Conservation (phyloP, 1,140 invertebrate species). For the Plectrocnemia conspersa region DNA sequence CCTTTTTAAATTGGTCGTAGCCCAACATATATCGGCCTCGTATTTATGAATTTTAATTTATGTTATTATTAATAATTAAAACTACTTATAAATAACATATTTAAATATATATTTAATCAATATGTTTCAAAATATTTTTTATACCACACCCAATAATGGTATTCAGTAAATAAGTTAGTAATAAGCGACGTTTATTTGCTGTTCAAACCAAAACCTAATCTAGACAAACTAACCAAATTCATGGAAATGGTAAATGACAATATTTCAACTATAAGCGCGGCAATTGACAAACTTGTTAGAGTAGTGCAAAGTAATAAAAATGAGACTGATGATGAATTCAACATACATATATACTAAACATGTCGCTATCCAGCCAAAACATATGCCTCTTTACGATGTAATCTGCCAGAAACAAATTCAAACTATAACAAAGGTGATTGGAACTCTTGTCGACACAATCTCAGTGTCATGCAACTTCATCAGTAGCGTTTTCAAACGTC, state of each 20-base stretch:
- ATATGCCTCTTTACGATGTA: constrained; percentile 28
- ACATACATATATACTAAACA: constrained; percentile 21
- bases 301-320: constrained; percentile 29
- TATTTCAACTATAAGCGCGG: constrained; percentile 29
- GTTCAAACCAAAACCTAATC: no score
- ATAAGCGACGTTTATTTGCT: no score
- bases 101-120: no score
- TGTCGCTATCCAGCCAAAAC: constrained; percentile 23
- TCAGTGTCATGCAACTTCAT: constrained; percentile 15
- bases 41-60: no score
- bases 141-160: no score
- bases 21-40: no score
- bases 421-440: constrained; percentile 29
- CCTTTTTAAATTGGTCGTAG: no score
- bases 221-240: no score
- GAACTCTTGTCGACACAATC: constrained; percentile 20
- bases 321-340: constrained; percentile 28
- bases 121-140: no score
- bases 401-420: constrained; percentile 30
- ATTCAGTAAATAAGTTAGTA: no score
- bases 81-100: no score
- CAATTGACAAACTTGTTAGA: constrained; percentile 31
- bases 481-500: constrained; percentile 20
- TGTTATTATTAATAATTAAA: no score
- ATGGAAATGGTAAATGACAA: constrained; percentile 27